phyloP scores from a whole-genome alignment of 2,888 invertebrate genomes.

The Epistrophe grossulariae region DNA sequence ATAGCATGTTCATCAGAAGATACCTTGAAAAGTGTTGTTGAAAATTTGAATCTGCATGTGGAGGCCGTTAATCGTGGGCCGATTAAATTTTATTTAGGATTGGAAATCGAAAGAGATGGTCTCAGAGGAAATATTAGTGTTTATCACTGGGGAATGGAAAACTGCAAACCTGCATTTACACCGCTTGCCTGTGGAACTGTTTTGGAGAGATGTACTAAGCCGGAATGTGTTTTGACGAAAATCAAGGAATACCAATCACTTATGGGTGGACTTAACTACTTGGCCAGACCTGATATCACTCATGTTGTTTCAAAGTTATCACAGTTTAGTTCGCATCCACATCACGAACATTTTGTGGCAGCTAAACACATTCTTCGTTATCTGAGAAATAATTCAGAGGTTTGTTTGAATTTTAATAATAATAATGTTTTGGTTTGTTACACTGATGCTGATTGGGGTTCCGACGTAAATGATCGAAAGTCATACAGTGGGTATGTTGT shows the following conservation, averaged over 20 bases:
- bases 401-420: slow-evolving; percentile 31
- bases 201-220: slow-evolving; percentile 48
- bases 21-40: neutral
- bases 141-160: slow-evolving; percentile 48
- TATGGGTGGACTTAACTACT: slow-evolving; percentile 17
- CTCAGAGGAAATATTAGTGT: neutral
- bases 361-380: slow-evolving; percentile 71
- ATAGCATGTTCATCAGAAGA: slow-evolving; percentile 40
- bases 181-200: slow-evolving; percentile 57
- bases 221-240: neutral
- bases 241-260: slow-evolving; percentile 17
- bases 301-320: slow-evolving; percentile 2
- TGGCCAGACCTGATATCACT: slow-evolving; percentile 5
- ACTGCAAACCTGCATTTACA: slow-evolving; percentile 53
- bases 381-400: slow-evolving; percentile 33
- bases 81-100: neutral
- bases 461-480: neutral
- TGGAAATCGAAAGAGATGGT: neutral
- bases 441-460: no score
- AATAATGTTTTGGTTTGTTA: slow-evolving; percentile 44
- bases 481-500: no score
- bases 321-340: slow-evolving; percentile 56
- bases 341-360: slow-evolving; percentile 66
- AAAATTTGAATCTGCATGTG: slow-evolving; percentile 2
- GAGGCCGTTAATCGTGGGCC: slow-evolving; percentile 48